Evolutionary conservation across 2,113 vertebrate species (phyloP).

Genomic region (Aldabrachelys gigantea): DNA sequence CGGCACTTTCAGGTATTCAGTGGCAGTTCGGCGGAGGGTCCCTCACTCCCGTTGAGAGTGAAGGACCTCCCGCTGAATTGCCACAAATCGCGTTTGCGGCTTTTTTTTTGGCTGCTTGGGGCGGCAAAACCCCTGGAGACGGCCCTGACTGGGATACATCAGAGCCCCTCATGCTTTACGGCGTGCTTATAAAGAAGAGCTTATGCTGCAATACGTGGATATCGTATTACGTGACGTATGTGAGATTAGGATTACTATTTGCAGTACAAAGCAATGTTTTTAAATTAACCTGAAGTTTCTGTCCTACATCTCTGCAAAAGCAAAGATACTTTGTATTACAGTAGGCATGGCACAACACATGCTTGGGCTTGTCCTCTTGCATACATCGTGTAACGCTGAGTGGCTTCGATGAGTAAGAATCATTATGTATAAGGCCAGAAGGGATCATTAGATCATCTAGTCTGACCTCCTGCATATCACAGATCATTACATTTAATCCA

Average conservation of each 20-base stretch:
- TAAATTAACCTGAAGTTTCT: neutral
- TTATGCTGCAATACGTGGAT: rapidly evolving
- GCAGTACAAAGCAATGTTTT: neutral
- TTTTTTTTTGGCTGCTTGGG: too few species aligned
- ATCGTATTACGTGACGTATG: rapidly evolving
- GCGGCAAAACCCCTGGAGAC: too few species aligned
- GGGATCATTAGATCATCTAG: neutral
- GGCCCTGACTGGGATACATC: neutral
- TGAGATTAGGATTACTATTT: neutral
- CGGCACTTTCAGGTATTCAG: too few species aligned
- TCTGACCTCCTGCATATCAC: neutral
- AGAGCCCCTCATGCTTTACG: neutral
- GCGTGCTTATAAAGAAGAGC: neutral
- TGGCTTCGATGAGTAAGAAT: neutral
- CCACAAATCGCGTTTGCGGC: too few species aligned
- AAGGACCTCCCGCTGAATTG: too few species aligned
- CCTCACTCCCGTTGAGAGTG: too few species aligned
- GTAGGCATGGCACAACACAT: rapidly evolving
- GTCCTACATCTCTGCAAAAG: neutral
- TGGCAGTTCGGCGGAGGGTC: too few species aligned
- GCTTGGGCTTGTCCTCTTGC: neutral
- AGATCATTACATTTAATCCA: neutral
- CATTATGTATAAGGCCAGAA: neutral
- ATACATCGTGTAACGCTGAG: neutral
- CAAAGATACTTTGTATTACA: neutral